Conservation (phyloP, 2,888 invertebrate genomes). For the Aelia acuminata region DNA sequence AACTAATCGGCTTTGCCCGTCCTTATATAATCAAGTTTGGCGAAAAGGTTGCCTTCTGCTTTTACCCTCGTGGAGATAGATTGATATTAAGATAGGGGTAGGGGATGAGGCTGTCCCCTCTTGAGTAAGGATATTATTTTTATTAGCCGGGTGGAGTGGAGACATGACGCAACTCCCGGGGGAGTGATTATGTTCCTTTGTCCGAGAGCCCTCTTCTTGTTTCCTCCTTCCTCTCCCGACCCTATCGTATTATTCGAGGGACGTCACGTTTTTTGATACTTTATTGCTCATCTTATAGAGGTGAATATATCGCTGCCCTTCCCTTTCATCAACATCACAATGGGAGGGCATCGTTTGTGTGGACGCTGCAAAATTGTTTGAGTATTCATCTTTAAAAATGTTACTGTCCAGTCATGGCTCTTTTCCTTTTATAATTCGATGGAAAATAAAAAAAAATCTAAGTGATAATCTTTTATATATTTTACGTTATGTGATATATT, state of each 20-base stretch:
- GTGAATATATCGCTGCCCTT: background rate
- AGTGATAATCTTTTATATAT: no score
- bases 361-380: background rate
- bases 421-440: no score
- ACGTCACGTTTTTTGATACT: conserved; percentile 34
- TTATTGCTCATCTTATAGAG: conserved; percentile 35
- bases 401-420: no score
- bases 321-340: conserved; percentile 8
- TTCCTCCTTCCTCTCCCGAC: conserved; percentile 21
- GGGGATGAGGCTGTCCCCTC: background rate
- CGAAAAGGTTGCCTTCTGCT: background rate
- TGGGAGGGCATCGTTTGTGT: background rate
- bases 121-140: conserved; percentile 31
- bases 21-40: background rate
- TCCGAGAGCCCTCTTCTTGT: conserved; percentile 34
- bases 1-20: background rate
- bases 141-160: conserved; percentile 27
- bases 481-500: no score
- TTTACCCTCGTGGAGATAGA: background rate
- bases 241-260: conserved; percentile 25
- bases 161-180: conserved; percentile 44
- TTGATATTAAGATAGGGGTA: conserved; percentile 26
- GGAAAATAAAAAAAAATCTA: no score
- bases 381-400: background rate
- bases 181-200: conserved; percentile 55